Conservation (phyloP, 1,140 invertebrate genomes). For the Drosophila kikkawai region DNA sequence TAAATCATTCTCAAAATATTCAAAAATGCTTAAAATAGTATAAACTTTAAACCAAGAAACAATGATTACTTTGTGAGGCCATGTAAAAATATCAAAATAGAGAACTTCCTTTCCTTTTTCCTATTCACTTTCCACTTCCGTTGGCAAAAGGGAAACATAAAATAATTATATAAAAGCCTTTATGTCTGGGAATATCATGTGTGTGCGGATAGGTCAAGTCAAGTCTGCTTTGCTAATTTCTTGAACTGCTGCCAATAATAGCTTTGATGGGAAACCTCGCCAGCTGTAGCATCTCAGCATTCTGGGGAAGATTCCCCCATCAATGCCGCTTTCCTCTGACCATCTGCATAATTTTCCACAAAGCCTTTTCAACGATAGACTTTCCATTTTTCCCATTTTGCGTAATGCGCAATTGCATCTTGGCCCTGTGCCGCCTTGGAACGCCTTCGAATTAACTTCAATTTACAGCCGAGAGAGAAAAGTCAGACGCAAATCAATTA, state of each 20-base stretch:
- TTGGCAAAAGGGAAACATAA: slow-evolving; percentile 2
- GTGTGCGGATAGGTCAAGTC: slow-evolving; percentile 37
- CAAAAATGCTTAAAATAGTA: neutral
- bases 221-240: slow-evolving; percentile 20
- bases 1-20: neutral
- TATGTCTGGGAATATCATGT: slow-evolving; percentile 2
- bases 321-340: slow-evolving; percentile 5
- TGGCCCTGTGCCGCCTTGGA: neutral
- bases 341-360: slow-evolving; percentile 37
- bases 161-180: slow-evolving; percentile 1
- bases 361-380: slow-evolving; percentile 37
- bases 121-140: slow-evolving; percentile 5
- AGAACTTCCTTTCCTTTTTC: neutral
- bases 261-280: slow-evolving; percentile 32
- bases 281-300: slow-evolving; percentile 19
- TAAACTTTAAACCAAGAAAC: no score
- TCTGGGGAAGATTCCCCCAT: neutral
- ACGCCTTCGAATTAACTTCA: slow-evolving; percentile 72
- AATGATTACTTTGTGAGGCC: no score
- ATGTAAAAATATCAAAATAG: neutral
- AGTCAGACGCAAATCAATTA: slow-evolving; percentile 68
- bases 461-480: slow-evolving; percentile 59
- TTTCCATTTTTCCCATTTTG: slow-evolving; percentile 55
- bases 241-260: slow-evolving; percentile 41
- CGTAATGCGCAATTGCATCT: slow-evolving; percentile 64